These are phyloP conservation scores for Trematocara nigrifrons DNA, from an alignment of 2,113 vertebrate species.

Conservation along the genomic window DNA sequence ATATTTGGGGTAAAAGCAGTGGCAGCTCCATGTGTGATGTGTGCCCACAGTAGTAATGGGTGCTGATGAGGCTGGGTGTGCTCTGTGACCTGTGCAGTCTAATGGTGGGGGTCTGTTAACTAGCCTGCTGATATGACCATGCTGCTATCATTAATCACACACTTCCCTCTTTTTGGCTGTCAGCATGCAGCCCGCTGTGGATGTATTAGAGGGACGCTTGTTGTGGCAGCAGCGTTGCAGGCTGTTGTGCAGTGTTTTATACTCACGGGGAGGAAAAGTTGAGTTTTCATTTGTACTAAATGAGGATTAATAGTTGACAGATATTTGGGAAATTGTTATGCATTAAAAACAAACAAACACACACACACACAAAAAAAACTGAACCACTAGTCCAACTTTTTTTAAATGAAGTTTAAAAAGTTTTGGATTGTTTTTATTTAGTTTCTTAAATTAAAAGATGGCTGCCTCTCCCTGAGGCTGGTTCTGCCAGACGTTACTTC, in stretches of 20 bases:
- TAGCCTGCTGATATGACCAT: constrained; percentile 91
- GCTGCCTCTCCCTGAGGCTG: neutral
- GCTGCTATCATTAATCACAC: constrained; percentile 93
- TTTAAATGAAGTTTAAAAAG: neutral
- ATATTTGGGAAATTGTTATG: neutral
- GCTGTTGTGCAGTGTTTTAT: neutral
- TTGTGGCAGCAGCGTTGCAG: neutral
- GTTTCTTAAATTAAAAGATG: neutral
- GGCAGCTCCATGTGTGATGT: neutral
- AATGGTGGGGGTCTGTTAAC: constrained; percentile 81
- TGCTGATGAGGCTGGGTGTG: constrained; percentile 74
- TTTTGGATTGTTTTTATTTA: neutral
- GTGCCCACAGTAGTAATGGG: constrained; percentile 51
- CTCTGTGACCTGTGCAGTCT: constrained; percentile 85
- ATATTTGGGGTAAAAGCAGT: neutral
- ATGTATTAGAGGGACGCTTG: neutral
- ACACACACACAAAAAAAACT: neutral
- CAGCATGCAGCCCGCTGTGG: constrained; percentile 76
- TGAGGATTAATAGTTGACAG: neutral
- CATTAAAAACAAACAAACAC: neutral
- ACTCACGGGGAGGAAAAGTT: neutral
- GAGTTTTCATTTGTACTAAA: neutral
- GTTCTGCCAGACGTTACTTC: neutral
- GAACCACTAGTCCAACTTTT: neutral
- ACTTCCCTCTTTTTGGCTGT: constrained; percentile 68